Evolutionary conservation across 2,113 vertebrate genomes (phyloP).

Genomic region (Corythornis madagascariensis): DNA sequence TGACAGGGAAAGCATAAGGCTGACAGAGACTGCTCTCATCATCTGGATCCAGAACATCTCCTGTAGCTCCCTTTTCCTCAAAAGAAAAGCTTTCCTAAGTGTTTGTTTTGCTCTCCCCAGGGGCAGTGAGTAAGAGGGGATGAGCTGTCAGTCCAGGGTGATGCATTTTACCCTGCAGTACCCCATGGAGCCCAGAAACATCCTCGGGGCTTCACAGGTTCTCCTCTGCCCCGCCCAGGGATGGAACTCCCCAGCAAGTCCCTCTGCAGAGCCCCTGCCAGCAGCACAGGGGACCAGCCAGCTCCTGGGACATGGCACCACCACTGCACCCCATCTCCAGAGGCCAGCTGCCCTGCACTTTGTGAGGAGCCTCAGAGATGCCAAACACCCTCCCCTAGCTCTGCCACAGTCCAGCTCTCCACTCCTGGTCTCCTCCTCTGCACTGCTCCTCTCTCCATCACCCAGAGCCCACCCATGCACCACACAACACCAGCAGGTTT

Average conservation of each 20-base stretch:
- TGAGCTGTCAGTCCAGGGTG: background rate
- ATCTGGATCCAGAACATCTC: background rate
- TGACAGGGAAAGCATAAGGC: background rate
- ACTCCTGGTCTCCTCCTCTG: background rate
- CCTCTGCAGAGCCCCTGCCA: background rate
- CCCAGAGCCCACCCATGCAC: background rate
- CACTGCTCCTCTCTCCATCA: background rate
- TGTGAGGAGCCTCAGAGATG: background rate
- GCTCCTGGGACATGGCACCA: background rate
- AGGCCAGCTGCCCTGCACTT: background rate
- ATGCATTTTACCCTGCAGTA: fast-evolving
- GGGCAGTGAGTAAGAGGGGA: background rate
- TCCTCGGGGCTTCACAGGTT: background rate
- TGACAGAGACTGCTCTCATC: background rate
- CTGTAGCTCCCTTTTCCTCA: background rate
- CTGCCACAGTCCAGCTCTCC: background rate
- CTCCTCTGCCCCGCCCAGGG: background rate
- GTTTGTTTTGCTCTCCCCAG: background rate
- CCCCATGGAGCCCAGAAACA: background rate
- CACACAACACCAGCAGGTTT: background rate
- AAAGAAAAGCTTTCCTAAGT: background rate
- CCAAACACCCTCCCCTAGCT: background rate
- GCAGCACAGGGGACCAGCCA: background rate
- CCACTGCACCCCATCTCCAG: background rate
- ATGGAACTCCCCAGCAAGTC: background rate